Base-by-base conservation (phyloP, 92 coral and sea anemone genomes). In the Siderastrea siderea region DNA sequence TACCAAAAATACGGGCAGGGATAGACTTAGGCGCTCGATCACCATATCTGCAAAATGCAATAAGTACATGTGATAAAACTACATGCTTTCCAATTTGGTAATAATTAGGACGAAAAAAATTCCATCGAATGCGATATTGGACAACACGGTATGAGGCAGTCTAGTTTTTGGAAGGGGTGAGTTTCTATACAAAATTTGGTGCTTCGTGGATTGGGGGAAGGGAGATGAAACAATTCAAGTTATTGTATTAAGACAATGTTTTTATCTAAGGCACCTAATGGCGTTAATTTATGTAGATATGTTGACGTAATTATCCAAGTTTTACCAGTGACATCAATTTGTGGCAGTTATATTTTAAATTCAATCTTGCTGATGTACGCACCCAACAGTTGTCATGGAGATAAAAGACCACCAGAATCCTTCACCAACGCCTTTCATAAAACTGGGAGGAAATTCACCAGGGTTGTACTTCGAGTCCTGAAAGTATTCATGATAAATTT, bases 381-480 rank as follows among this genome's bases (percentile, higher is more conserved):
- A 92, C 95, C 95, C 95, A 1, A 92, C 95, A 1, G 93, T 92
- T 69, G 95, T 92, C 93, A 92, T 92, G 75, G 95, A 78, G 63
- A 92, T 62, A 46, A 78, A 92, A 16, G 95, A 82, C 91, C 93
- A 92, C 95, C 95, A 92, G 47, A 92, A 92, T 19, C 95, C 95
- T 19, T 87, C 86, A 45, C 87, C 77, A 4, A 81, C 81, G 7
- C 95, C 95, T 66, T 67, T 68, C 3, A 58, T 47, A 43, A 92
- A 89, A 14, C 74, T 69, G 16, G 80, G 47, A 48, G 90, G 85
- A 77, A 89, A 92, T 50, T 89, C 86, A n/a, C 83, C 92, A 1
- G 87, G 83, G 60, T 92, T 92, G 12, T 8, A 68, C 75, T 55
- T 80, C 15, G 43, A 16, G 47, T 75, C 81, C 79, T 84, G 72